A percentile compares a stretch with the other conserved stretches of the same genome.
These are phyloP conservation scores for Anarhynchus alexandrinus DNA, from an alignment of 2,113 vertebrate genomes.

Conservation along the genomic window DNA sequence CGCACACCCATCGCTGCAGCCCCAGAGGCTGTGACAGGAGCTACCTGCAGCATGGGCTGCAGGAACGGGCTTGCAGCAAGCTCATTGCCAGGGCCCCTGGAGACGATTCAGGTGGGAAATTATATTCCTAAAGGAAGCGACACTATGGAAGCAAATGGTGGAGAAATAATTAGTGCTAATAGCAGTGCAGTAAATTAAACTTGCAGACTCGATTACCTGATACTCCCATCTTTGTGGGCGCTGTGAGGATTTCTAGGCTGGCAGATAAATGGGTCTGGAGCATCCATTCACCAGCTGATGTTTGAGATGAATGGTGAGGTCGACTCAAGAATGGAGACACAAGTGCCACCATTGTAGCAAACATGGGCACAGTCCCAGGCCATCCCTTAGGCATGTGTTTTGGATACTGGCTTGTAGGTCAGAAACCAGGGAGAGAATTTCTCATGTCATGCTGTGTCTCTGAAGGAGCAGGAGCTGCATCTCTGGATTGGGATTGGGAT, in stretches of 20 bases:
- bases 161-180: not conserved
- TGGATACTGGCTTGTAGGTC: not conserved
- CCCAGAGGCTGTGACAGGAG: not conserved
- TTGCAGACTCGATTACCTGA: not conserved
- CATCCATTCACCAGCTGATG: not conserved
- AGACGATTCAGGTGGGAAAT: not conserved
- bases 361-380: not conserved
- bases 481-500: not conserved
- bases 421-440: not conserved
- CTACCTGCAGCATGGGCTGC: not conserved
- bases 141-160: not conserved
- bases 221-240: not conserved
- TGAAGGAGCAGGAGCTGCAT: not conserved
- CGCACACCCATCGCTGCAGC: not conserved
- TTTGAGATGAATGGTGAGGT: not conserved
- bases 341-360: not conserved
- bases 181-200: not conserved
- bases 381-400: not conserved
- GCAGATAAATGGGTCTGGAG: not conserved
- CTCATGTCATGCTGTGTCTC: not conserved
- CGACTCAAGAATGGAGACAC: not conserved
- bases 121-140: not conserved
- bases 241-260: not conserved
- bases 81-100: not conserved
- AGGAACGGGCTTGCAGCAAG: not conserved